A percentile compares a stretch with the other conserved stretches of the same genome.
Evolutionary conservation across 2,113 vertebrate species (phyloP).

Genomic region (Fregetta grallaria): DNA sequence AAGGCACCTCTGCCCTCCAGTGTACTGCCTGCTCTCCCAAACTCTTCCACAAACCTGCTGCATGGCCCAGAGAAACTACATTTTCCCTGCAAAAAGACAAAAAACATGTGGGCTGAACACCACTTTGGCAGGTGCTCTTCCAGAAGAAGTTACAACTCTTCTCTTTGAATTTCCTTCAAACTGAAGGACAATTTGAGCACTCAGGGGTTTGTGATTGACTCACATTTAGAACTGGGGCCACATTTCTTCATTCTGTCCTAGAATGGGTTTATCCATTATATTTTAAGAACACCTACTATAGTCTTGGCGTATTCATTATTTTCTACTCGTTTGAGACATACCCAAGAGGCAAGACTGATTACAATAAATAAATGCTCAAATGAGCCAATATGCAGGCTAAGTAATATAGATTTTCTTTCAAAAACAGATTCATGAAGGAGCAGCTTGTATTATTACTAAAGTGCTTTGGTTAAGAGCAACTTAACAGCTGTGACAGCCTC

Average conservation of each 20-base stretch:
- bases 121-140: background rate
- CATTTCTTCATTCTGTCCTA: background rate
- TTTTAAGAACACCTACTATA: background rate
- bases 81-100: background rate
- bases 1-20: background rate
- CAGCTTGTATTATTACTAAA: background rate
- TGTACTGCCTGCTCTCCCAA: background rate
- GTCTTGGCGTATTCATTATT: background rate
- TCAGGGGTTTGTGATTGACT: background rate
- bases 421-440: background rate
- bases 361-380: background rate
- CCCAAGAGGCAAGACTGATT: background rate
- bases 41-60: background rate
- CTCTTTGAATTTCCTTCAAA: background rate
- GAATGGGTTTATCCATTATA: background rate
- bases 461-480: background rate
- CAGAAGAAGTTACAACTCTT: background rate
- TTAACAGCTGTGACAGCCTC: background rate
- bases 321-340: background rate
- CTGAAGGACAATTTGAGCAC: background rate
- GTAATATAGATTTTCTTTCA: background rate
- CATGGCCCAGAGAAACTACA: background rate
- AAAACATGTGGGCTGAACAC: background rate
- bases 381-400: background rate
- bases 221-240: background rate